Conservation (phyloP, 2,113 vertebrate genomes). For the Benitochromis conjunctus region DNA sequence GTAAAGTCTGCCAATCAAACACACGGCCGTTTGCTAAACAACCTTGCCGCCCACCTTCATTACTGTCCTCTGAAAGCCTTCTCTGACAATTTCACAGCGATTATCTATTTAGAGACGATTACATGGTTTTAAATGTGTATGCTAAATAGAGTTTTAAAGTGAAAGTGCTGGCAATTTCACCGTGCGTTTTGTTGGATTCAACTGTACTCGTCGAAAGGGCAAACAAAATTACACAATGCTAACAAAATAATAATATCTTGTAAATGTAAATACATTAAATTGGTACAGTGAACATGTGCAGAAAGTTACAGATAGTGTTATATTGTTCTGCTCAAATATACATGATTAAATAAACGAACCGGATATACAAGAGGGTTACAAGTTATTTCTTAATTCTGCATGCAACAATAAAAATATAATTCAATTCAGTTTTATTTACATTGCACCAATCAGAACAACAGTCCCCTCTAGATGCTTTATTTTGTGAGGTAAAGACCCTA, state of each 20-base stretch:
- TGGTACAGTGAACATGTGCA: background rate
- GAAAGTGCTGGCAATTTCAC: background rate
- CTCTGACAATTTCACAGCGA: background rate
- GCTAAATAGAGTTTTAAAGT: background rate
- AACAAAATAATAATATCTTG: background rate
- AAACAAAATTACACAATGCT: background rate
- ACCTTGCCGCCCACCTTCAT: background rate
- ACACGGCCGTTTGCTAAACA: background rate
- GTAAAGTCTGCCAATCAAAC: slow-evolving; percentile 18
- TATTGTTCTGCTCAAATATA: background rate
- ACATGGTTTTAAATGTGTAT: background rate
- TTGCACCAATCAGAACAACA: background rate
- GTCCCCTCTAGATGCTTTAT: background rate
- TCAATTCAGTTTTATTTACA: background rate
- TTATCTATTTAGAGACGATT: background rate
- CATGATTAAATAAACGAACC: background rate
- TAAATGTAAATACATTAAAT: background rate
- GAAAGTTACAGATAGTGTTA: background rate
- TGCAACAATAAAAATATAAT: background rate
- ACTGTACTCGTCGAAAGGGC: background rate
- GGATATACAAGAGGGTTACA: background rate
- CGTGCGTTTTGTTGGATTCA: background rate
- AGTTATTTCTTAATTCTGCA: background rate
- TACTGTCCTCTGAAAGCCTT: background rate
- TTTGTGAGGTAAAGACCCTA: background rate